Evolutionary conservation across 2,113 vertebrate species (phyloP), one percentile per base, ranked within the genome.

Genomic region (Spea bombifrons): DNA sequence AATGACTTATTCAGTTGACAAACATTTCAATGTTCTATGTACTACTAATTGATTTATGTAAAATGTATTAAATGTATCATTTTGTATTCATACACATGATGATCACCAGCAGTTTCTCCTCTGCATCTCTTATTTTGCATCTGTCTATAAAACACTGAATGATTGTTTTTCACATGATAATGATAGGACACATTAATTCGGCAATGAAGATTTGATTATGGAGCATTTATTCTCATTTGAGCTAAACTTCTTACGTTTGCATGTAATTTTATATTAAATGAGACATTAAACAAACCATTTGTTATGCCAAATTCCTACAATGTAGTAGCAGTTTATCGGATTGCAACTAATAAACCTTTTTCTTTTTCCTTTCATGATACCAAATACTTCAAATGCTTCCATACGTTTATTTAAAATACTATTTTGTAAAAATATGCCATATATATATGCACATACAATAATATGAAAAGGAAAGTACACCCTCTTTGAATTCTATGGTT

Each of bases 261-360:
- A 64, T 78, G 52, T 4, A 12, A 64, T 78, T 71, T 57, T 78
- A 10, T 78, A 78, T 78, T 71, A 78, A 78, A 71, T 71, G 75
- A 78, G 46, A 71, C 71, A 47, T 71, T 71, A 71, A 78, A 71
- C 76, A 78, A 71, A 78, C 71, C 55, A 78, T 78, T 70, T 78
- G 76, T 63, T 78, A 64, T 78, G 46, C 55, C 43, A 46, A 64
- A 64, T 69, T 16, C 17, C 44, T 17, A 50, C 66, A 10, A 49
- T 77, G 46, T 47, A 15, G 47, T 48, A 44, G 17, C 53, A 64
- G 55, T 7, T 44, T 48, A 64, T 64, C 13, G 30, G 43, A 47
- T 45, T 68, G 15, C 13, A 68, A 68, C 47, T 47, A 47, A 47
- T 47, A 68, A 68, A 15, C 66, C 66, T 48, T 68, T 68, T 68